Evolutionary conservation across 23 tunicate genomes (phyloP).

Genomic region (Pegea sp.): DNA sequence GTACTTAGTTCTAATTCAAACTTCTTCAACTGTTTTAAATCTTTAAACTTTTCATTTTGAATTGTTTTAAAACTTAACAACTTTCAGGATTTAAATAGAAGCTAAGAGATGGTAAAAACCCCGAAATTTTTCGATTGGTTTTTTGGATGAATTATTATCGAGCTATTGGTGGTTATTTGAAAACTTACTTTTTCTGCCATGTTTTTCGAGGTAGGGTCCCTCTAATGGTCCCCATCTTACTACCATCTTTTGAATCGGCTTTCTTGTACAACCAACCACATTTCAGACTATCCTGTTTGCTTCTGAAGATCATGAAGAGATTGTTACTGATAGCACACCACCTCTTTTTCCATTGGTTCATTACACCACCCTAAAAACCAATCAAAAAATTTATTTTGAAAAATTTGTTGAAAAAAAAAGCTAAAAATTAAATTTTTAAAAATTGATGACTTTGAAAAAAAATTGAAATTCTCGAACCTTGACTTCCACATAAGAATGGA

Average conservation of each 20-base stretch:
- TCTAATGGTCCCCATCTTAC: conserved; percentile 36
- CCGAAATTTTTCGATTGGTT: too few species aligned
- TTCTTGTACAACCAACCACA: conserved; percentile 75
- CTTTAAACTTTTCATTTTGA: too few species aligned
- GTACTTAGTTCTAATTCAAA: too few species aligned
- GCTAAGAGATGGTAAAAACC: too few species aligned
- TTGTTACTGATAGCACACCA: conserved; percentile 80
- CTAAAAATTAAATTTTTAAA: neutral
- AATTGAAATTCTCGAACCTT: conserved; percentile 10
- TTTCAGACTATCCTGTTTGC: conserved; percentile 75
- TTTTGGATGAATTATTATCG: too few species aligned
- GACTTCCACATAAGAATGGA: conserved; percentile 49
- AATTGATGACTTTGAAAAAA: too few species aligned
- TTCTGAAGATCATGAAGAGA: conserved; percentile 74
- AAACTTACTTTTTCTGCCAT: conserved; percentile 63
- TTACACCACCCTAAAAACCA: conserved; percentile 42
- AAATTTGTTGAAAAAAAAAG: neutral
- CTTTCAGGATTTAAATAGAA: too few species aligned
- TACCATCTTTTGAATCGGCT: conserved; percentile 9
- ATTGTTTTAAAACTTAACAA: too few species aligned
- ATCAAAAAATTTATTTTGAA: neutral
- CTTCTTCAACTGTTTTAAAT: too few species aligned
- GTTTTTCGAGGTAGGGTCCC: conserved; percentile 61
- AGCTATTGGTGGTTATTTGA: too few species aligned
- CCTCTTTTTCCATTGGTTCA: conserved; percentile 74